A percentile compares a stretch with the other conserved stretches of the same genome.
Conservation (phyloP, 2,888 invertebrate genomes). For the Cyrtodaria siliqua region DNA sequence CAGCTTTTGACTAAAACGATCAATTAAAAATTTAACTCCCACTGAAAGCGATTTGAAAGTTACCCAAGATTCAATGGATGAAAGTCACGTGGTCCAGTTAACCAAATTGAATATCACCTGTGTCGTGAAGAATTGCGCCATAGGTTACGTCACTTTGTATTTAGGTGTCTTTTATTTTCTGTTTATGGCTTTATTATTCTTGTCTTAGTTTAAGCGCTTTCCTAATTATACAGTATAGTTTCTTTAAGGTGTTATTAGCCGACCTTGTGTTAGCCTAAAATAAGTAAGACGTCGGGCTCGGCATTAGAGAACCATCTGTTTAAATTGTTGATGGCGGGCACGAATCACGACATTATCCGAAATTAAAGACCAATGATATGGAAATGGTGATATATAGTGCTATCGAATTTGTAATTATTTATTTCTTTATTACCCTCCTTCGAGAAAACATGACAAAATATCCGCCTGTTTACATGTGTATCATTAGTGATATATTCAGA, state of each 20-base stretch:
- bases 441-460: too few species aligned
- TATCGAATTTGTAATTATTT: not conserved
- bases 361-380: not conserved
- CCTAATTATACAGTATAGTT: too few species aligned
- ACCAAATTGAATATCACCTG: not conserved
- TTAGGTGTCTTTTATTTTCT: not conserved
- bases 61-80: not conserved
- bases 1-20: constrained; percentile 15
- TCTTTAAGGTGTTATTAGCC: not conserved
- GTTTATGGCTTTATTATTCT: not conserved
- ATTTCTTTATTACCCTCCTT: constrained; percentile 1
- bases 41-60: not conserved
- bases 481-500: too few species aligned
- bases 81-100: not conserved
- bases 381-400: not conserved
- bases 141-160: not conserved
- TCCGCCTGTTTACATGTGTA: too few species aligned
- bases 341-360: too few species aligned
- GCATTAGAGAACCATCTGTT: not conserved
- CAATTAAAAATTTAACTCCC: constrained; percentile 29
- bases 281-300: not conserved
- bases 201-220: too few species aligned
- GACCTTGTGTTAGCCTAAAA: not conserved
- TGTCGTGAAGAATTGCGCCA: not conserved
- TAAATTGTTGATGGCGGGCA: not conserved